A percentile compares a stretch with the other conserved stretches of the same genome.
Conservation (phyloP, 2,888 invertebrate genomes). For the Pterostichus niger region DNA sequence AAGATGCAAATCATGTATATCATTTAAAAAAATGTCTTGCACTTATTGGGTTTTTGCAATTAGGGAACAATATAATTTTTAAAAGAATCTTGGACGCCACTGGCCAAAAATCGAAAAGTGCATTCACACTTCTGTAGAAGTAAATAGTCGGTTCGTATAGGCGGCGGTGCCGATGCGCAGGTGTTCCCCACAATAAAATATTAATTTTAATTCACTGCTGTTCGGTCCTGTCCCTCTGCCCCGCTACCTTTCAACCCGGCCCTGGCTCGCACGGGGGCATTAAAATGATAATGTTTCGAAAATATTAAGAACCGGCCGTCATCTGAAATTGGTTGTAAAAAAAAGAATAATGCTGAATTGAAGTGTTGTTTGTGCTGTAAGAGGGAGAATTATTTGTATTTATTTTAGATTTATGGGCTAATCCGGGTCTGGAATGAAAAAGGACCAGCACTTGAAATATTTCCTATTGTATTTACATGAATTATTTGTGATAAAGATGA, state of each 20-base stretch:
- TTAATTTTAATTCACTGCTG: conserved; percentile 62
- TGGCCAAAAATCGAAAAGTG: conserved; percentile 24
- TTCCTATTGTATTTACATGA: not conserved
- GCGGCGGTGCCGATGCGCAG: conserved; percentile 45
- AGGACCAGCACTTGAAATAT: not conserved
- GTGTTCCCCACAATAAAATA: conserved; percentile 64
- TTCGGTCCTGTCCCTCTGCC: conserved; percentile 28
- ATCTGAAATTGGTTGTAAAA: conserved; percentile 59
- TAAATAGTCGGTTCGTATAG: conserved; percentile 37
- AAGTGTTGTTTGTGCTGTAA: conserved; percentile 46
- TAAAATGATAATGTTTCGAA: conserved; percentile 64
- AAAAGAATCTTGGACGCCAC: not conserved
- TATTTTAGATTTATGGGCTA: conserved; percentile 57
- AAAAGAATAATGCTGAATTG: conserved; percentile 51
- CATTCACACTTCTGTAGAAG: conserved; percentile 62
- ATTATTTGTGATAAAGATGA: conserved; percentile 34
- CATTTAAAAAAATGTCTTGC: too few species aligned
- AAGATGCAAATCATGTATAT: too few species aligned
- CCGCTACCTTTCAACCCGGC: conserved; percentile 5
- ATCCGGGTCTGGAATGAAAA: conserved; percentile 36
- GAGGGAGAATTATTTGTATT: conserved; percentile 58
- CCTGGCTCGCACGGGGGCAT: conserved; percentile 40
- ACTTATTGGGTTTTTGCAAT: too few species aligned
- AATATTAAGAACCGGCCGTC: conserved; percentile 56
- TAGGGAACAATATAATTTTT: too few species aligned